Percentiles rank a stretch among this genome's conserved stretches.
Evolutionary conservation across 2,797 vertebrate species (phyloP).

Genomic region (Toxotes lorentzi): DNA sequence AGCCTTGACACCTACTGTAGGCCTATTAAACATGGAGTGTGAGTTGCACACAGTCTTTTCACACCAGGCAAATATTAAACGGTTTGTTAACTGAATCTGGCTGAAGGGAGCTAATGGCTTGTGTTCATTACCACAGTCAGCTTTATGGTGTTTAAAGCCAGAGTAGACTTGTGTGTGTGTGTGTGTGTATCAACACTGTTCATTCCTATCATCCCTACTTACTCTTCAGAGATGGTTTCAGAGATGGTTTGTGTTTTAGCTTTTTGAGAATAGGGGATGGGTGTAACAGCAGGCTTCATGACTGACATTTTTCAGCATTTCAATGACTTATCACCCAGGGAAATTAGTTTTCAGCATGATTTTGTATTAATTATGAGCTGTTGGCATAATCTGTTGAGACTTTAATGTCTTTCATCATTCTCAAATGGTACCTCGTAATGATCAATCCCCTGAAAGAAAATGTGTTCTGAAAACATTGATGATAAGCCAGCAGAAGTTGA

Average conservation of each 20-base stretch:
- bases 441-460: neutral
- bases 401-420: neutral
- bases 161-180: neutral
- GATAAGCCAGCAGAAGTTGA: constrained; percentile 1
- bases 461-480: neutral
- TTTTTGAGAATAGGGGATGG: constrained; percentile 32
- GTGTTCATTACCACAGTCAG: constrained; percentile 47
- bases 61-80: constrained; percentile 33
- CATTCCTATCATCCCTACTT: constrained; percentile 43
- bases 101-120: constrained; percentile 46
- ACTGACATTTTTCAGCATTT: constrained; percentile 43
- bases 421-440: neutral
- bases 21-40: constrained; percentile 35
- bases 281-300: constrained; percentile 22
- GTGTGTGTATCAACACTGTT: constrained; percentile 30
- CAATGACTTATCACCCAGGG: constrained; percentile 36
- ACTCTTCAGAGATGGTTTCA: constrained; percentile 30
- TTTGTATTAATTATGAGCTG: constrained; percentile 25
- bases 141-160: constrained; percentile 28
- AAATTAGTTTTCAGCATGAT: constrained; percentile 25
- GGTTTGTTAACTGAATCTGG: constrained; percentile 40
- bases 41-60: constrained; percentile 43
- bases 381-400: constrained; percentile 6
- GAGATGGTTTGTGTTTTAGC: constrained; percentile 20
- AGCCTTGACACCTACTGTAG: constrained; percentile 66